Base-by-base conservation (phyloP, 2,888 invertebrate species). In the Hymenopus coronatus region DNA sequence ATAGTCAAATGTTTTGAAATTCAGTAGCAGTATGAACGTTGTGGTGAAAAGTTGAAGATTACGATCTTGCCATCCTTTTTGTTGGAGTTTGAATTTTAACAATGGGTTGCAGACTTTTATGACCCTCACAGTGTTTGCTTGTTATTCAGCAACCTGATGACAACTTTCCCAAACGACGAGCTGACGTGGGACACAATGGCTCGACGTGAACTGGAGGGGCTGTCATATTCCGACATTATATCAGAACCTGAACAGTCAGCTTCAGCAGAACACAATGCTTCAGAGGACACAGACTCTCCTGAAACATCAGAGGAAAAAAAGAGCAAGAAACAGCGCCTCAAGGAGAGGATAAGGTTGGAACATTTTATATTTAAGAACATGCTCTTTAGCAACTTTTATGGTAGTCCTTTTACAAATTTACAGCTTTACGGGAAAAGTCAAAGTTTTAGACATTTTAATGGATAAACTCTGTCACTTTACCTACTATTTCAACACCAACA, bases 141-240 rank as follows among this genome's bases (percentile, higher is more conserved):
- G 9, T 81, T n/a, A 91, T 90, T 30, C 89, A 93, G 93, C 30
- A 94, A 94, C 90, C 92, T 96, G 91, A 92, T 94, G 89, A 92
- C 93, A 88, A 93, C 94, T 90, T 94, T 94, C 91, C 92, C 93
- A 7, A 93, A 94, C n/a, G 94, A 95, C 91, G 94, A 95, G 84
- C 91, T 93, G 27, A 93, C 95, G 70, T 96, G 96, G 96, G 94
- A 96, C 91, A 93, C 94, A 9, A 92, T 96, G 92, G 96, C 96
- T 0, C 94, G 94, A 90, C 93, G 95, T 2, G 95, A 95, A 92
- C 91, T 94, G n/a, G 94, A 94, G 91, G 95, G 95, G 83, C 91
- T 92, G 25, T 81, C 88, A 15, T 90, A 89, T 83, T 54, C 88
- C 25, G 87, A 84, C 28, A 84, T 54, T n/a, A 20, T 84, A 54